phyloP scores from a whole-genome alignment of 2,888 invertebrate species.

The Habroteleia sp. region DNA sequence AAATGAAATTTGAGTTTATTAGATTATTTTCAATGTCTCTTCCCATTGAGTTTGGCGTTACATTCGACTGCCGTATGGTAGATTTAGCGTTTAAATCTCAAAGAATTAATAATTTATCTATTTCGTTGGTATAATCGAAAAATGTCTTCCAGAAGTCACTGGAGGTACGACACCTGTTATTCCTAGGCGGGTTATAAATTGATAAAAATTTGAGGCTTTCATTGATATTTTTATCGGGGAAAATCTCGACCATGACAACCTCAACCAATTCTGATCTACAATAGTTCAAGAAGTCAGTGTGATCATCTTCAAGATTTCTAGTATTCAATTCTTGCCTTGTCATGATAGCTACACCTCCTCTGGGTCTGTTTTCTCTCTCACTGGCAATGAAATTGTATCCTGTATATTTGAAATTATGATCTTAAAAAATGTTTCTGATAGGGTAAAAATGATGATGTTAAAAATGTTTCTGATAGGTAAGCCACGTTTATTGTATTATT shows the following conservation, averaged over 20 bases:
- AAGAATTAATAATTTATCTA: not conserved
- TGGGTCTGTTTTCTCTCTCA: no score
- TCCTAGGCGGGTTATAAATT: not conserved
- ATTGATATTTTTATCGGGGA: no score
- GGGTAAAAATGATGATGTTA: not conserved
- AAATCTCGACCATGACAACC: no score
- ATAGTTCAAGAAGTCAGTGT: no score
- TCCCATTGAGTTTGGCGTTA: not conserved
- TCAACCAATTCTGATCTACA: no score
- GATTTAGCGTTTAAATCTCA: conserved; percentile 2
- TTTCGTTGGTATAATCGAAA: not conserved
- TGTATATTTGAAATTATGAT: no score
- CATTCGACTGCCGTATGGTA: not conserved
- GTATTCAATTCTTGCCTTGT: no score
- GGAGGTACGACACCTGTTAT: not conserved
- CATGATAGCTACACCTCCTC: no score
- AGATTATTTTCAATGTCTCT: conserved; percentile 4
- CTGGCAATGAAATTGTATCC: no score
- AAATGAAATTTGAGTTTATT: not conserved
- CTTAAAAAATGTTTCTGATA: no score
- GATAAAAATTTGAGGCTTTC: not conserved
- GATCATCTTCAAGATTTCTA: no score
- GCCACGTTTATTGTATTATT: not conserved
- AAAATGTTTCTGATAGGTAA: not conserved
- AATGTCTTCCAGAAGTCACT: not conserved